Base-by-base conservation (phyloP, 2,113 vertebrate genomes). In the Spheniscus mendiculus region DNA sequence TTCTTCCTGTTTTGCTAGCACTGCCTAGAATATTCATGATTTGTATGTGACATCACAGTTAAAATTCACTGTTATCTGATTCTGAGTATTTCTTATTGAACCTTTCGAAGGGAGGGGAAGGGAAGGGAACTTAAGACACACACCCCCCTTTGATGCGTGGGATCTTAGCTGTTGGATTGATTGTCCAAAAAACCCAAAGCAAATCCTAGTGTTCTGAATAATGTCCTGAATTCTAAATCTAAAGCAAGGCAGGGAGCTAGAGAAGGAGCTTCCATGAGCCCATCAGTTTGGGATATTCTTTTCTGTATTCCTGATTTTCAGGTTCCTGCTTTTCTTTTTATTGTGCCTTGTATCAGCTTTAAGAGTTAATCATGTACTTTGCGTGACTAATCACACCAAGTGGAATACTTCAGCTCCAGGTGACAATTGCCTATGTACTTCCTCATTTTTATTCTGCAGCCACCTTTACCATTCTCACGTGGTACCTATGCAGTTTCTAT, bases 401-500 rank as follows among this genome's bases (percentile, higher is more conserved):
- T 18, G 15, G 27, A 93, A 42, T 59, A 19, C 32, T 77, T n/a
- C 26, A 83, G 7, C 10, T 30, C 9, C 27, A 59, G 69, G 55
- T 91, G 83, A 38, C 47, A 55, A 11, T 7, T 95, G 44, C 29
- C 20, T 42, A 29, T 7, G 25, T 59, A 55, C 44, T 95, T 63
- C 40, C 73, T 92, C 8, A 21, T 40, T 89, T 83, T 79, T 50
- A 11, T 70, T 73, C 62, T 65, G 11, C 74, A 85, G 42, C 20
- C 52, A 94, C 79, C 90, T 92, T 96, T 92, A n/a, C 45, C 66
- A 42, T 84, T 78, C 47, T 89, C n/a, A n/a, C n/a, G n/a, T 62
- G 53, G 13, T 71, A 9, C 11, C 55, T 71, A 1, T 21, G 13
- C 38, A 67, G 14, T 84, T 94, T 93, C 32, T n/a, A 0, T 73